Conservation (phyloP, 2,113 vertebrate genomes). For the Strix aluco region DNA sequence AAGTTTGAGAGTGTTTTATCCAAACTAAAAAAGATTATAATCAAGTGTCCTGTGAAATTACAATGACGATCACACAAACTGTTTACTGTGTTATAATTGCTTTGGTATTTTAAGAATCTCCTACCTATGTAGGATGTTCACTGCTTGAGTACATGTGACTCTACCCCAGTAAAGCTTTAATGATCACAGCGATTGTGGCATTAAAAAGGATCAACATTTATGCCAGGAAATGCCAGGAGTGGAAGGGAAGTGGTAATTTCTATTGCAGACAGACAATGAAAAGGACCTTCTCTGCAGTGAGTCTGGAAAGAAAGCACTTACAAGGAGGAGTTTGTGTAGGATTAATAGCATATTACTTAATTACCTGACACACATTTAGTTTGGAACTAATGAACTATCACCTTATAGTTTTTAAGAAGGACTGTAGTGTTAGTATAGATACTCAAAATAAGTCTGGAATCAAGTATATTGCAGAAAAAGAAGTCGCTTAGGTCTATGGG, state of each 20-base stretch:
- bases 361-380: not conserved
- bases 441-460: not conserved
- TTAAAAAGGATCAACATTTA: slow-evolving; percentile 2
- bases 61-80: not conserved
- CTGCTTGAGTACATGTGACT: not conserved
- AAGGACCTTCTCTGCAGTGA: not conserved
- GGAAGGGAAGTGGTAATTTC: not conserved
- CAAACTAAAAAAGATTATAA: not conserved
- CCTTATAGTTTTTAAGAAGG: not conserved
- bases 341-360: not conserved
- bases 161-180: slow-evolving; percentile 22
- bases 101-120: not conserved
- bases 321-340: not conserved
- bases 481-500: not conserved
- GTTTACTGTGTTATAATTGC: not conserved
- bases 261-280: not conserved
- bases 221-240: not conserved
- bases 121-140: not conserved
- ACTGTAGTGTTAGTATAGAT: not conserved
- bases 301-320: not conserved
- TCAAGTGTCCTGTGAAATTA: slow-evolving; percentile 2
- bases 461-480: not conserved
- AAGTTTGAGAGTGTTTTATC: not conserved
- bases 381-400: not conserved
- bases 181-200: not conserved